These are phyloP conservation scores for Urocyon cinereoargenteus DNA, from an alignment of 2,797 vertebrate genomes.

Conservation along the genomic window DNA sequence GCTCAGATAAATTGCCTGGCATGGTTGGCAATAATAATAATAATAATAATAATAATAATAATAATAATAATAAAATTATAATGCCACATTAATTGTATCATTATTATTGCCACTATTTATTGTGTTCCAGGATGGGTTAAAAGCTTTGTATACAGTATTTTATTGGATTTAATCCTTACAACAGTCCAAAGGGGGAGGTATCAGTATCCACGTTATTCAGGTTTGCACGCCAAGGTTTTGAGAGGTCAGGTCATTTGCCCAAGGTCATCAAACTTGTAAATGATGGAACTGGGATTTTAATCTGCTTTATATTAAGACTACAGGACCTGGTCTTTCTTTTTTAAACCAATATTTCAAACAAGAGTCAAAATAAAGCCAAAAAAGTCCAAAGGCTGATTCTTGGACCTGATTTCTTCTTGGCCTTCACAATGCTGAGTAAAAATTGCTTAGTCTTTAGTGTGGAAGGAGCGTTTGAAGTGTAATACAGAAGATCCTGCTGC, in stretches of 20 bases:
- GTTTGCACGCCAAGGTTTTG: not conserved
- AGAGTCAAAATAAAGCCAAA: slow-evolving; percentile 61
- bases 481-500: rapidly evolving
- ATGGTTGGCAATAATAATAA: not conserved
- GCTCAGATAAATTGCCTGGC: not conserved
- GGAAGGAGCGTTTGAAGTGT: slow-evolving; percentile 41
- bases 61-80: not conserved
- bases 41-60: not conserved
- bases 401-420: slow-evolving; percentile 49
- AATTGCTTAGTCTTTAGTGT: slow-evolving; percentile 49
- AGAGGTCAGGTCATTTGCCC: not conserved
- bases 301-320: slow-evolving; percentile 6
- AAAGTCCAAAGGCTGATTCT: not conserved
- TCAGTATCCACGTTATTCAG: not conserved
- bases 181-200: not conserved
- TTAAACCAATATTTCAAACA: slow-evolving; percentile 20
- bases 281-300: not conserved
- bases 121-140: not conserved
- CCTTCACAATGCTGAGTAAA: not conserved
- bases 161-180: not conserved
- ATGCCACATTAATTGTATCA: not conserved
- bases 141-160: not conserved
- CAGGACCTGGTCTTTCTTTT: not conserved
- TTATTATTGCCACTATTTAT: not conserved
- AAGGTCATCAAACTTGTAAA: not conserved